These are phyloP conservation scores for Squalus acanthias DNA, from an alignment of 2,797 vertebrate species.

Conservation along the genomic window DNA sequence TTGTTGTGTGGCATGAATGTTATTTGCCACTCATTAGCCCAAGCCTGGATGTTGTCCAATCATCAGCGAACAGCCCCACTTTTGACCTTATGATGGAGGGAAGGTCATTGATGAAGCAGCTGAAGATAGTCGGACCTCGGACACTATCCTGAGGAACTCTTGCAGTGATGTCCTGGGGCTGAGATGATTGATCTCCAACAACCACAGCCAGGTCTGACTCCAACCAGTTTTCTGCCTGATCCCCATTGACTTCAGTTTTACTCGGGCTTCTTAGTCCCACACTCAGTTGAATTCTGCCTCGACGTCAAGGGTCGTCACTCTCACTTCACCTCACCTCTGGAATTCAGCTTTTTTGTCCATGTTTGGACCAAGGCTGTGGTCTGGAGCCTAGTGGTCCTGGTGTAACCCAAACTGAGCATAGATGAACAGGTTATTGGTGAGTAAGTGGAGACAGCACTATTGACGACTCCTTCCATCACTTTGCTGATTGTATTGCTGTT, in stretches of 20 bases:
- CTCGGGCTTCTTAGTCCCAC: not conserved
- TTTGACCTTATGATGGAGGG: not conserved
- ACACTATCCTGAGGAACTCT: not conserved
- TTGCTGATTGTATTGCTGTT: not conserved
- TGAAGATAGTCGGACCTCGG: not conserved
- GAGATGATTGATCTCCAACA: not conserved
- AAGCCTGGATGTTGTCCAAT: not conserved
- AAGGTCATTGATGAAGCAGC: not conserved
- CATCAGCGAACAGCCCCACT: not conserved
- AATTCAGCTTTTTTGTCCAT: not conserved
- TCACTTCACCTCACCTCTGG: not conserved
- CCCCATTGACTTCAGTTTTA: not conserved
- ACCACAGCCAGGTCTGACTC: not conserved
- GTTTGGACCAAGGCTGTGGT: not conserved
- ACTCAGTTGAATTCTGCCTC: not conserved
- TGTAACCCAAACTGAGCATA: not conserved
- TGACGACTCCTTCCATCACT: not conserved
- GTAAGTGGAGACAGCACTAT: not conserved
- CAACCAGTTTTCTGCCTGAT: not conserved
- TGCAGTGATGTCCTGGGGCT: not conserved
- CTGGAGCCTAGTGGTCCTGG: not conserved
- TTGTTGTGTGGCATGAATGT: not conserved
- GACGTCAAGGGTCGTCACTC: not conserved
- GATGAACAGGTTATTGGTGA: not conserved
- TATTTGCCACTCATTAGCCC: not conserved